A percentile compares a stretch with the other conserved stretches of the same genome.
Conservation (phyloP, 2,113 vertebrate genomes). For the Coptodon rendalli region DNA sequence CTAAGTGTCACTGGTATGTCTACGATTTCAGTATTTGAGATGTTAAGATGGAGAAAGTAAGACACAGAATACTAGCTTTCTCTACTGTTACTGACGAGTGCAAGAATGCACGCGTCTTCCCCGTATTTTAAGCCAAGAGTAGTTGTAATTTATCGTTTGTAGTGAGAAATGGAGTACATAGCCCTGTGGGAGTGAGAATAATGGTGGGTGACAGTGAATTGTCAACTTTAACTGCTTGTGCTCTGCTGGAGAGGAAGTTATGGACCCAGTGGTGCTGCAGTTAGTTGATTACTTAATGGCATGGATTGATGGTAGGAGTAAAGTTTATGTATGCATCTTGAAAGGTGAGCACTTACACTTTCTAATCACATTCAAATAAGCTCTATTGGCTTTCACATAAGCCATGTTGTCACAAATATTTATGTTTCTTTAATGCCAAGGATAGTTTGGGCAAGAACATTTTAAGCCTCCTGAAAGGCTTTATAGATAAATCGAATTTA, state of each 20-base stretch:
- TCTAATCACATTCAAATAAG: not conserved
- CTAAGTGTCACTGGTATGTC: not conserved
- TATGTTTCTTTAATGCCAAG: not conserved
- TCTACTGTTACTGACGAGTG: not conserved
- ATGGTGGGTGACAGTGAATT: not conserved
- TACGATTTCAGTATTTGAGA: not conserved
- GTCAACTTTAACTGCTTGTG: not conserved
- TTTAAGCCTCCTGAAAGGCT: not conserved
- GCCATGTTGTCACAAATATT: not conserved
- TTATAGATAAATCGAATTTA: not conserved
- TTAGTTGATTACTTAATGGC: not conserved
- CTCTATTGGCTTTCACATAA: not conserved
- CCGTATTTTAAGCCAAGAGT: not conserved
- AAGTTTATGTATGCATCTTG: not conserved
- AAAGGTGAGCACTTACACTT: not conserved
- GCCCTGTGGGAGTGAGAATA: not conserved
- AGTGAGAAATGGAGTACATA: not conserved
- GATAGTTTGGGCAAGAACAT: not conserved
- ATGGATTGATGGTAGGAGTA: not conserved
- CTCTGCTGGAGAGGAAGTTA: not conserved
- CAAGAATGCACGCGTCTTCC: not conserved
- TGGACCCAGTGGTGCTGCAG: not conserved
- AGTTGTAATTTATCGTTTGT: not conserved
- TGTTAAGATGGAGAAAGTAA: not conserved
- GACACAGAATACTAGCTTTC: not conserved